Evolutionary conservation across 2,113 vertebrate genomes (phyloP).

Genomic region (Pygathrix nemaeus): DNA sequence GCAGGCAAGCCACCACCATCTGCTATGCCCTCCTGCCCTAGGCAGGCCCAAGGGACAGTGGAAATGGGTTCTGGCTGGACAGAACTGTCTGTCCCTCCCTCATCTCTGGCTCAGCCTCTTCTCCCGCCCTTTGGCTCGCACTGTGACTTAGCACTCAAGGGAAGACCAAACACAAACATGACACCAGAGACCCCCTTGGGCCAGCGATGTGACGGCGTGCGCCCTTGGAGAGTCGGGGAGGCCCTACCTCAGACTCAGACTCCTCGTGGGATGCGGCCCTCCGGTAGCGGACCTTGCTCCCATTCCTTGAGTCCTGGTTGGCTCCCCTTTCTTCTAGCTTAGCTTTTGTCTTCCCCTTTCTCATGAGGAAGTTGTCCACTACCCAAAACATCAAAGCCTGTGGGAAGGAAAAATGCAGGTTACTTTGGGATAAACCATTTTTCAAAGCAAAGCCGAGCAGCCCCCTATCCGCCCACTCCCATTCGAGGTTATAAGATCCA

Average conservation of each 20-base stretch:
- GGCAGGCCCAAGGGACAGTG: not conserved
- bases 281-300: constrained; percentile 95
- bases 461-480: too few species aligned
- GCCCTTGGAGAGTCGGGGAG: not conserved
- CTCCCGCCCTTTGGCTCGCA: not conserved
- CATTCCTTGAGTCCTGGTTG: constrained; percentile 92
- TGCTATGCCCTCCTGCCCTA: not conserved
- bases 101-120: not conserved
- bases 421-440: not conserved
- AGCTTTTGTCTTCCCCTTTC: constrained; percentile 98
- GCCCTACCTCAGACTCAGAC: constrained; percentile 94
- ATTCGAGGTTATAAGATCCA: not conserved
- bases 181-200: not conserved
- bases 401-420: constrained; percentile 33
- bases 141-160: not conserved
- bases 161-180: not conserved
- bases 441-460: not conserved
- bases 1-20: not conserved
- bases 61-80: not conserved
- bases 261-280: constrained; percentile 97
- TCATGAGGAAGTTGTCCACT: constrained; percentile 99
- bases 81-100: not conserved
- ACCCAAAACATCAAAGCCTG: constrained; percentile 99
- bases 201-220: accelerated
- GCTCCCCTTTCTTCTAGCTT: constrained; percentile 95